Base-by-base conservation (phyloP, 2,113 vertebrate genomes). In the Hypomesus transpacificus region DNA sequence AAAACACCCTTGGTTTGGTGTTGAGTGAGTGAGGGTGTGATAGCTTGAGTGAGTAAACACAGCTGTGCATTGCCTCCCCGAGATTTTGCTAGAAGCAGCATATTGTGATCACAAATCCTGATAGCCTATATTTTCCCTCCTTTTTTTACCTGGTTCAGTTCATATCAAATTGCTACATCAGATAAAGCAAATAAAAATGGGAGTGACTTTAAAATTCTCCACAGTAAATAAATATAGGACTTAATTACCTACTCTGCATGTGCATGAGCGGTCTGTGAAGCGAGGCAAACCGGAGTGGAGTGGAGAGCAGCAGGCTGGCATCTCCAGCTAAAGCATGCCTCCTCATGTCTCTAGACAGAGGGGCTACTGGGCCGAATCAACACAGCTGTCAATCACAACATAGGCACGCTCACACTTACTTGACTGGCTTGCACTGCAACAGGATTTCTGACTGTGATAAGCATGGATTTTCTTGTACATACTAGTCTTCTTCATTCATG, bases 11-110 rank as follows among this genome's bases (percentile, higher is more conserved):
- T 7, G 16, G 78, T 70, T 78, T 74, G 75, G 70, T 70, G 3
- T 71, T 28, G 64, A 68, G 73, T 58, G 14, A 71, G 67, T 69
- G 73, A 53, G 11, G 70, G 69, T 20, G 78, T 74, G 72, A 78
- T 65, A 81, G 75, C 80, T 73, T 17, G 39, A 50, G 70, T 71
- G 63, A 73, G 75, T 83, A 87, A 86, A 88, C 83, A 84, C 86
- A 89, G 86, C 85, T 82, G 87, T 83, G 88, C 81, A 85, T 84
- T 76, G 78, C 77, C 60, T 66, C 84, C 22, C 24, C 66, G 74
- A 80, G 76, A 78, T 14, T 79, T 73, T 14, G 24, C 73, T 73
- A 13, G 70, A 77, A 75, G 72, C 58, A 34, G 64, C 63, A 65
- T 80, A 66, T 84, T 77, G 13, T 13, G 39, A 46, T 46, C 39